Evolutionary conservation across 30 jellyfish, hydroid and myxozoan genomes (phyloP), one percentile per base, ranked within the genome.

Genomic region (Rhopilema esculentum): DNA sequence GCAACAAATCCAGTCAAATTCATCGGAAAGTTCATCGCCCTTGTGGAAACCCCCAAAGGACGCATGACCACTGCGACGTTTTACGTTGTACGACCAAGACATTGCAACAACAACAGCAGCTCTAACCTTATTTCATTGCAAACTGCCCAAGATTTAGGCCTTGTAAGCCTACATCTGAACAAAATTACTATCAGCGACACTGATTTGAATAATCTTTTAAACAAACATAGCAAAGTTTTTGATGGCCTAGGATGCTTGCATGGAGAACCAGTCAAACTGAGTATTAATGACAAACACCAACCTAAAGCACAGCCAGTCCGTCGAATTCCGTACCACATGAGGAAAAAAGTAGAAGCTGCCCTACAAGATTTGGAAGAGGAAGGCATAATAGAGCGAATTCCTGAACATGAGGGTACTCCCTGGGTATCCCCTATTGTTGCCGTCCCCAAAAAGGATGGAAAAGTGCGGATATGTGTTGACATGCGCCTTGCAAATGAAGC

Each of bases 401-500:
- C 75, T 0, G 92, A 66, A 20, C 77, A 75, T 22, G 81, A 89
- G 62, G 85, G 85, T 8, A 77, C 97, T 6, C 70, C 89, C 15
- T 89, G 93, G 93, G 88, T 89, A 23, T 74, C 84, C 19, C 93
- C 97, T 49, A 27, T 89, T 1, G 97, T 69, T 7, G 40, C 52
- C 1, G 93, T 81, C 15, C 93, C 97, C 1, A 89, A 89, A 75
- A 80, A 80, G 68, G 93, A 89, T 89, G 97, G n/a, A n/a, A n/a
- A n/a, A n/a, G n/a, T n/a, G n/a, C n/a, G n/a, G n/a, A n/a, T n/a
- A n/a, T n/a, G n/a, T 74, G 93, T 89, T 31, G 97, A 89, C 26
- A 89, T 89, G 97, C 83, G 93, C 15, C 75, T 71, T 0, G 92
- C 93, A 4, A 89, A 89, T 77, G 49, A 62, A 1, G 97, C 97